Conservation (phyloP, 2,113 vertebrate genomes). For the Marmota monax region DNA sequence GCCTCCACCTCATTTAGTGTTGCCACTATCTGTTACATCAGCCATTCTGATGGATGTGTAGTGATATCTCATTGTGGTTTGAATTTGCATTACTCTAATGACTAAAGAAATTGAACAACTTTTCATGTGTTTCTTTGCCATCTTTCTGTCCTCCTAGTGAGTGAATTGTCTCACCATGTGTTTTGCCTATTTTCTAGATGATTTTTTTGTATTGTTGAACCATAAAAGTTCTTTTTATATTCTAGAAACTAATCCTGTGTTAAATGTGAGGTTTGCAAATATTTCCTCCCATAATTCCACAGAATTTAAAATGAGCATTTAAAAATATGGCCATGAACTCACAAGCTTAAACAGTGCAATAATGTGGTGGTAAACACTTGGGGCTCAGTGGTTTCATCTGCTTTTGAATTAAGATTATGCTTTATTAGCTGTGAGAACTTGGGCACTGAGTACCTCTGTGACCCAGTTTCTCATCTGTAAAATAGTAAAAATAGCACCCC, state of each 20-base stretch:
- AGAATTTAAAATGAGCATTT: slow-evolving; percentile 48
- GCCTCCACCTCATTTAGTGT: not conserved
- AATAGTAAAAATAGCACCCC: not conserved
- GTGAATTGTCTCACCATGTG: not conserved
- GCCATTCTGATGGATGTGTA: not conserved
- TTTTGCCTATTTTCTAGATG: slow-evolving; percentile 50
- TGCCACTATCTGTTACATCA: not conserved
- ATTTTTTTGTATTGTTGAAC: not conserved
- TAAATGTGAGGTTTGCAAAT: slow-evolving; percentile 26
- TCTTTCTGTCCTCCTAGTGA: not conserved
- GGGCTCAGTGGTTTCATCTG: not conserved
- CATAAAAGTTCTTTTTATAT: slow-evolving; percentile 27
- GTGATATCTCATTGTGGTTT: not conserved
- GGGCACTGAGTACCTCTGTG: not conserved
- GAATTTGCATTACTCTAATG: slow-evolving; percentile 29
- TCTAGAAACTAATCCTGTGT: not conserved
- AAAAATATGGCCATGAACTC: not conserved
- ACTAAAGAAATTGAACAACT: not conserved
- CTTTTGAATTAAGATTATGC: not conserved
- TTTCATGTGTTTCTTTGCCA: slow-evolving; percentile 10
- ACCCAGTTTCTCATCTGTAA: not conserved
- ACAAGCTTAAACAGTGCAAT: not conserved
- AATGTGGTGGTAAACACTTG: not conserved
- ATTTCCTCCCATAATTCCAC: not conserved
- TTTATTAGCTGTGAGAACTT: not conserved